Evolutionary conservation across 1,140 invertebrate species (phyloP).

Genomic region (Magallana angulata): DNA sequence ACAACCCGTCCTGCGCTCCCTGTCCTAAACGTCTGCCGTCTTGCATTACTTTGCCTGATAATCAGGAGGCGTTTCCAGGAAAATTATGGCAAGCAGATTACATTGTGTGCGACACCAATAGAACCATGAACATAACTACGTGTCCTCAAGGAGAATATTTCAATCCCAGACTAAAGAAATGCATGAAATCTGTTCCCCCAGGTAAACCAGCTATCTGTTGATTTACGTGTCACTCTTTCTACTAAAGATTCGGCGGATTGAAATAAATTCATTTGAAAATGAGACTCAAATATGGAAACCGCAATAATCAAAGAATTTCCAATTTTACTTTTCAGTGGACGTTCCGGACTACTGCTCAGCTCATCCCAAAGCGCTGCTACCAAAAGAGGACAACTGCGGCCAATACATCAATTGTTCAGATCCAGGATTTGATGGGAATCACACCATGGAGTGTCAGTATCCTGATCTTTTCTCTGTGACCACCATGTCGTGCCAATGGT

Average conservation of each 20-base stretch:
- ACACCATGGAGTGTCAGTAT: neutral
- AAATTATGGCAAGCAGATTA: conserved; percentile 54
- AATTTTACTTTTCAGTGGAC: conserved; percentile 40
- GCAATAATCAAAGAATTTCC: no score
- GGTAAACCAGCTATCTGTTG: no score
- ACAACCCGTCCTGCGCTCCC: conserved; percentile 47
- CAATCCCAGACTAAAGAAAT: conserved; percentile 49
- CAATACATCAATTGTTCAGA: conserved; percentile 63
- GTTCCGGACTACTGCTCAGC: conserved; percentile 44
- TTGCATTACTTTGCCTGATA: conserved; percentile 58
- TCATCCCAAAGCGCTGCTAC: conserved; percentile 36
- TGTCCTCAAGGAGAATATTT: conserved; percentile 52
- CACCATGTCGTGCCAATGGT: neutral
- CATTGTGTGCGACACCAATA: conserved; percentile 55
- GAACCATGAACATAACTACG: conserved; percentile 52
- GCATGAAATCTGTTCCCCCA: conserved; percentile 19
- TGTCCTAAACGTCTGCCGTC: conserved; percentile 56
- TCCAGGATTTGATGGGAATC: conserved; percentile 6
- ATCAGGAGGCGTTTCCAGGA: conserved; percentile 50
- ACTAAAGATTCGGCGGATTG: no score
- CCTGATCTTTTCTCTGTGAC: neutral
- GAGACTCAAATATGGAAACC: no score
- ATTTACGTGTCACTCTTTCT: no score
- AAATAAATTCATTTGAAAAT: no score
- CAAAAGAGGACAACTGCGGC: conserved; percentile 58